Percentiles rank a stretch among this genome's conserved stretches.
These are phyloP conservation scores for Microtus ochrogaster DNA, from an alignment of 2,113 vertebrate genomes.

Conservation along the genomic window DNA sequence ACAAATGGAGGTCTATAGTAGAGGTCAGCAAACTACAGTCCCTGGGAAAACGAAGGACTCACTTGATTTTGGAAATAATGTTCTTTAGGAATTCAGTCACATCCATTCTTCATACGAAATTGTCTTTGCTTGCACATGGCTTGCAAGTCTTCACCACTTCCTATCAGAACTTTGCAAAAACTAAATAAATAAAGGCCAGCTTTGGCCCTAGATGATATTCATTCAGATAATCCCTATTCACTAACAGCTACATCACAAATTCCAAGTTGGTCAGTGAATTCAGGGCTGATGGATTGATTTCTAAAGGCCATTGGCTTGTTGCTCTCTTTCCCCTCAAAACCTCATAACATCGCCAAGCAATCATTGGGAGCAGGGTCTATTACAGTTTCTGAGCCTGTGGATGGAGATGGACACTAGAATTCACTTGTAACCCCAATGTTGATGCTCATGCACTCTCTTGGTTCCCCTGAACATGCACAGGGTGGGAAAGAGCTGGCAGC, in stretches of 20 bases:
- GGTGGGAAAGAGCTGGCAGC: fast-evolving
- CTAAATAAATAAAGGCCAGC: not conserved
- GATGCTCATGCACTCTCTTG: not conserved
- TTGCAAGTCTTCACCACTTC: not conserved
- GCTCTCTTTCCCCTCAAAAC: not conserved
- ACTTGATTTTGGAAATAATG: not conserved
- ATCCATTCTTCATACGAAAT: not conserved
- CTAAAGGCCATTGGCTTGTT: not conserved
- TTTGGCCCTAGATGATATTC: not conserved
- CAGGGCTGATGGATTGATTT: not conserved
- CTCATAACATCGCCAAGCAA: not conserved
- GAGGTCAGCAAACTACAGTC: not conserved
- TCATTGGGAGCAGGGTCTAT: not conserved
- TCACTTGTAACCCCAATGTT: not conserved
- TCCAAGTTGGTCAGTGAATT: not conserved
- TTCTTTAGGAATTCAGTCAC: not conserved
- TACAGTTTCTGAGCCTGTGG: not conserved
- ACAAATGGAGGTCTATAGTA: not conserved
- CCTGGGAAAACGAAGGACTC: not conserved
- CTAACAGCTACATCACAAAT: not conserved
- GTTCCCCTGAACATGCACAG: not conserved
- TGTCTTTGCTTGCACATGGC: not conserved
- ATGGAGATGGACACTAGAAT: not conserved
- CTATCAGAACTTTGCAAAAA: not conserved
- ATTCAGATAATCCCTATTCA: not conserved